Conservation (phyloP, 35 echinoderm and acorn worm genomes). For the Ophioderma brevispina region DNA sequence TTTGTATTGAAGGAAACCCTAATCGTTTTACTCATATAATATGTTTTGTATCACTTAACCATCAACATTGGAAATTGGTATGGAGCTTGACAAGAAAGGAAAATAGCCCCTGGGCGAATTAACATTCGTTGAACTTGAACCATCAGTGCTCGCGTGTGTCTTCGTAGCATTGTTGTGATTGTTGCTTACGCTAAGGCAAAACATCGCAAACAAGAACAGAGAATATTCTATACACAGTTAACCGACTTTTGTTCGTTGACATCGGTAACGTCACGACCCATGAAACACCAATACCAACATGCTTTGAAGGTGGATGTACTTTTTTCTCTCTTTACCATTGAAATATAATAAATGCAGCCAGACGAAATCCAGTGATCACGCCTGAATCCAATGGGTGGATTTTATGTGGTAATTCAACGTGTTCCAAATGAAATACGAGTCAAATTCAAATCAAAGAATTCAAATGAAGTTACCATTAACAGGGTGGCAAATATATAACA, state of each 20-base stretch:
- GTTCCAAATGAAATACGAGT: not conserved
- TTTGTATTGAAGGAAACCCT: not conserved
- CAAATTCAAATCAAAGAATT: too few species aligned
- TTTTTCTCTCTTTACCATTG: not conserved
- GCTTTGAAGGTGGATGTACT: not conserved
- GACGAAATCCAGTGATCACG: not conserved
- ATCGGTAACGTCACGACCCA: not conserved
- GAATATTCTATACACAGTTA: not conserved
- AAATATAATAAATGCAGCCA: not conserved
- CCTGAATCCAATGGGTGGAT: not conserved
- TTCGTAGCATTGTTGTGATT: not conserved
- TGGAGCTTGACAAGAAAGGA: not conserved
- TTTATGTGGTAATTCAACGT: too few species aligned
- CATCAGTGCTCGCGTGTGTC: not conserved
- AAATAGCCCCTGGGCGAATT: not conserved
- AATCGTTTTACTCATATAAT: not conserved
- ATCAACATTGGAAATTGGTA: not conserved
- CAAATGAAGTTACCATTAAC: not conserved
- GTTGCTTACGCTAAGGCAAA: not conserved
- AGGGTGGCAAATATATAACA: not conserved
- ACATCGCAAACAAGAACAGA: slow-evolving; percentile 1
- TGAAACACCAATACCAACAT: not conserved
- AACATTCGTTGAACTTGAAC: not conserved
- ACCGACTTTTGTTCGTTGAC: not conserved
- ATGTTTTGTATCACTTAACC: not conserved